Base-by-base conservation (phyloP, 1,140 invertebrate genomes). In the Drosophila ambigua region DNA sequence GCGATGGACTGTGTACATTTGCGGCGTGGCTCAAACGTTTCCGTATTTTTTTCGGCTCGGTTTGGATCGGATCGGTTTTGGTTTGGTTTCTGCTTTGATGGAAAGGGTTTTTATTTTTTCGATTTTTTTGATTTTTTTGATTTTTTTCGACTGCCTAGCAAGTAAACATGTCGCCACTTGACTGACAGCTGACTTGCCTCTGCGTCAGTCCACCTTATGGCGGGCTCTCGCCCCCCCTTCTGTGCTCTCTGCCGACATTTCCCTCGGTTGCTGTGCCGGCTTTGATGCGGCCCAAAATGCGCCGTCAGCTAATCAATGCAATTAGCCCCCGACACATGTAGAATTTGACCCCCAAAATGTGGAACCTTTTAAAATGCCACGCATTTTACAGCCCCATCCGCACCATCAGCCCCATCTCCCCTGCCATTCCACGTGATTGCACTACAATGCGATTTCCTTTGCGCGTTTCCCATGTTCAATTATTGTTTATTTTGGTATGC, bases 221-320 rank as follows among this genome's bases (percentile, higher is more conserved):
- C 16, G 41, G 15, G n/a, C n/a, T n/a, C 58, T 20, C 67, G 50
- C 41, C 49, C 35, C 9, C 45, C 26, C 45, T 16, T 53, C 44
- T 77, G 41, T 48, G 31, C 7, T 44, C 4, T 13, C 23, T 11
- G 3, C 41, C 58, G 49, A 24, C 57, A 26, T 72, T 53, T 73
- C 72, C 59, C 48, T n/a, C 45, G 51, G 23, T 49, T 31, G 35
- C 31, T 35, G 49, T 35, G 44, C 55, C 66, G 61, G 60, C 81
- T 85, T 84, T 85, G 82, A 84, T 84, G 81, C 68, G 83, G 78
- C 77, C 71, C 82, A 85, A 88, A 85, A 82, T 65, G 82, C 83
- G 65, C 82, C 83, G 82, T 85, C 83, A 88, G 83, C 83, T 88
- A 88, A 88, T 88, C 84, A 88, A 88, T 88, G 84, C 83, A 88